A percentile compares a stretch with the other conserved stretches of the same genome.
phyloP scores from a whole-genome alignment of 2,888 invertebrate species.

The Trissolcus brochymenae region DNA sequence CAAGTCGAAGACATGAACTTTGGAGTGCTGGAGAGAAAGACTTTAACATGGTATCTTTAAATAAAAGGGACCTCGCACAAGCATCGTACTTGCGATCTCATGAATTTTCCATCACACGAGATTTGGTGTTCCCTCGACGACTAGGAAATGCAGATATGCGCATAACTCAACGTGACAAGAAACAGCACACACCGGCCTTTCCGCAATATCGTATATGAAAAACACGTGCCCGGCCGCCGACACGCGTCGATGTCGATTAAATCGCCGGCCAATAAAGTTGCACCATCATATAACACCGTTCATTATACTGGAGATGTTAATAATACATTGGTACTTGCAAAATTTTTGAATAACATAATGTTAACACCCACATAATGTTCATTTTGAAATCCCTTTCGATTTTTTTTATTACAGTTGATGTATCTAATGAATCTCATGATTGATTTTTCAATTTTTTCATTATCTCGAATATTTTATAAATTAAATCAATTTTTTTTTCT shows the following conservation, averaged over 20 bases:
- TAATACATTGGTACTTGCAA: conserved; percentile 10
- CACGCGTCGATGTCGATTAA: conserved; percentile 38
- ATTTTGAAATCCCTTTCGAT: not conserved
- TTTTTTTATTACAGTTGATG: not conserved
- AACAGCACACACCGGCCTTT: conserved; percentile 49
- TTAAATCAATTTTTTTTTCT: too few species aligned
- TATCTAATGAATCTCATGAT: not conserved
- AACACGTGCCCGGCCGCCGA: conserved; percentile 45
- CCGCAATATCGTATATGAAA: conserved; percentile 58
- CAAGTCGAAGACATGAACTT: conserved; percentile 11
- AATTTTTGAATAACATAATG: conserved; percentile 3
- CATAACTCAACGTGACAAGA: conserved; percentile 57
- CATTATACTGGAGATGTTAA: conserved; percentile 9
- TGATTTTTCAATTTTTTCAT: not conserved
- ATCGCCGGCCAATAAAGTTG: conserved; percentile 33
- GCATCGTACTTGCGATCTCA: conserved; percentile 58
- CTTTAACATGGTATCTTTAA: conserved; percentile 25
- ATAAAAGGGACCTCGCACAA: conserved; percentile 44
- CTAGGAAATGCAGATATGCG: conserved; percentile 46
- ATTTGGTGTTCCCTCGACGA: conserved; percentile 18
- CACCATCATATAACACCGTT: conserved; percentile 11
- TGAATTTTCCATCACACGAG: conserved; percentile 64
- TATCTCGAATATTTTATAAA: too few species aligned
- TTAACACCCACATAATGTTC: not conserved
- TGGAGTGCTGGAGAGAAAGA: conserved; percentile 14